Percentiles rank a stretch among this genome's conserved stretches.
These are phyloP conservation scores for Percopsis transmontana DNA, from an alignment of 2,113 vertebrate species.

Conservation along the genomic window DNA sequence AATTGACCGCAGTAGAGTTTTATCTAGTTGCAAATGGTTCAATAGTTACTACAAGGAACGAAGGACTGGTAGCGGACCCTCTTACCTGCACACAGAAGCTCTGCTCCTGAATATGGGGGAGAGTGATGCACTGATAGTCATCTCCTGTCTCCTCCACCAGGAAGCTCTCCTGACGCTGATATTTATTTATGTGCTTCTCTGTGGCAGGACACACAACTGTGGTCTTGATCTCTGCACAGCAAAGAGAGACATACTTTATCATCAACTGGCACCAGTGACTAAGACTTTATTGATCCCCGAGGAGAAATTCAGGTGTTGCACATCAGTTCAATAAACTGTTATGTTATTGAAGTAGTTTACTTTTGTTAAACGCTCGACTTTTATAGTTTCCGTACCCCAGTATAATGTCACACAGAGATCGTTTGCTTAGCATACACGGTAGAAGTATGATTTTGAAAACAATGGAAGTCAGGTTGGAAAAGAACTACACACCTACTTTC, in stretches of 20 bases:
- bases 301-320: too few species aligned
- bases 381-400: too few species aligned
- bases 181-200: conserved; percentile 92
- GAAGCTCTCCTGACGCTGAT: conserved; percentile 82
- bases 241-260: background rate
- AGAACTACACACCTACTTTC: background rate
- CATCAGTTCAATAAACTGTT: too few species aligned
- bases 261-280: background rate
- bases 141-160: conserved; percentile 85
- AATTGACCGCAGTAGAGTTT: background rate
- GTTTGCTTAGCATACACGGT: too few species aligned
- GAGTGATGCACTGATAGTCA: conserved; percentile 83
- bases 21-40: background rate
- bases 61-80: background rate
- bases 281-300: too few species aligned
- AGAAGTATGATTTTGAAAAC: background rate
- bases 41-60: background rate
- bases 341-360: too few species aligned
- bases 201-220: conserved; percentile 93
- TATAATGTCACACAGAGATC: too few species aligned
- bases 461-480: background rate
- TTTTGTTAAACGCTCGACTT: too few species aligned
- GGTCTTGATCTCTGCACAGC: conserved; percentile 86
- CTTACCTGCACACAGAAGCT: conserved; percentile 91
- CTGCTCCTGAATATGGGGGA: conserved; percentile 86